Percentiles rank a stretch among this genome's conserved stretches.
Conservation (phyloP, 2,797 vertebrate genomes). For the Cuculus canorus region DNA sequence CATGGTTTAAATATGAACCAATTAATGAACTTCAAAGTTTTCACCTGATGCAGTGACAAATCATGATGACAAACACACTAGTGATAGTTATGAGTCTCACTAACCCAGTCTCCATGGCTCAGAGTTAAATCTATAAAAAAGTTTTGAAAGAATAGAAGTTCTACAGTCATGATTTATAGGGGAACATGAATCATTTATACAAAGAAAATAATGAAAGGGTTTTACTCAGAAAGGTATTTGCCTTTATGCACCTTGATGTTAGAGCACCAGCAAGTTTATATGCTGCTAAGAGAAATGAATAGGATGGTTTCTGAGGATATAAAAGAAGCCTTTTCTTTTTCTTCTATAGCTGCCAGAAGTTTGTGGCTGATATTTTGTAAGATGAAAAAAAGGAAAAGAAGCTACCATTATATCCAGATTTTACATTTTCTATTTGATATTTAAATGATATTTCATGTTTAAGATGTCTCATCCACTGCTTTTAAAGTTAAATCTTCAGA, state of each 20-base stretch:
- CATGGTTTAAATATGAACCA: constrained; percentile 42
- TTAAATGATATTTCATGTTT: not conserved
- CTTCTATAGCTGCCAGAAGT: not conserved
- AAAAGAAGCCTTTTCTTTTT: constrained; percentile 8
- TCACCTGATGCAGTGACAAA: constrained; percentile 42
- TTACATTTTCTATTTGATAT: not conserved
- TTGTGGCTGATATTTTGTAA: not conserved
- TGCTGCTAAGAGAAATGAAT: not conserved
- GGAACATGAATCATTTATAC: constrained; percentile 12
- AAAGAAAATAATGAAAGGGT: constrained; percentile 53
- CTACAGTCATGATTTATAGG: not conserved
- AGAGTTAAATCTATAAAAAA: constrained; percentile 1
- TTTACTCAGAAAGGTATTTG: constrained; percentile 32
- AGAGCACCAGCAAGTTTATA: not conserved
- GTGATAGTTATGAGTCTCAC: constrained; percentile 17
- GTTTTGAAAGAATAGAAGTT: constrained; percentile 9
- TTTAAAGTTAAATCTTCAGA: not conserved
- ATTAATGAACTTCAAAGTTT: constrained; percentile 59
- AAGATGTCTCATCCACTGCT: not conserved
- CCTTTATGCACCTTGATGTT: constrained; percentile 38
- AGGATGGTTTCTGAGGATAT: not conserved
- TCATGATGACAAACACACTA: constrained; percentile 7
- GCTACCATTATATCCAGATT: not conserved
- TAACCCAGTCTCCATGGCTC: not conserved
- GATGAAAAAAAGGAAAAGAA: not conserved